These are phyloP conservation scores for Bubo scandiacus DNA, from an alignment of 2,113 vertebrate genomes.

Conservation along the genomic window DNA sequence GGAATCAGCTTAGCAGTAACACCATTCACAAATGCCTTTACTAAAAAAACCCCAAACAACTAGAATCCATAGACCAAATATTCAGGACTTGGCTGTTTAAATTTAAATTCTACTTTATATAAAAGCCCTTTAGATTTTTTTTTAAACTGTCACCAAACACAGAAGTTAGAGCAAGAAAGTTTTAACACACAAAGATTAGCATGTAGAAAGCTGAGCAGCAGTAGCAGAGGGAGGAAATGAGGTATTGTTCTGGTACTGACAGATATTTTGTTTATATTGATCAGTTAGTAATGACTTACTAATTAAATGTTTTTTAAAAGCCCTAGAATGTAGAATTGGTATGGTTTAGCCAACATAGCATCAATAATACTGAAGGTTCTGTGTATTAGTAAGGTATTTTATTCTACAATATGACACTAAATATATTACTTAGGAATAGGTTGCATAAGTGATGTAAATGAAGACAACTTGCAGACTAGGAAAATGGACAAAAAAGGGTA, in stretches of 20 bases:
- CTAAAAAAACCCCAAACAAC: not conserved
- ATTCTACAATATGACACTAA: not conserved
- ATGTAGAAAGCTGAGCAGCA: not conserved
- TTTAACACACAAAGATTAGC: not conserved
- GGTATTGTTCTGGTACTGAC: not conserved
- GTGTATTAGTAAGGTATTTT: not conserved
- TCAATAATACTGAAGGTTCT: not conserved
- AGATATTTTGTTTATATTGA: not conserved
- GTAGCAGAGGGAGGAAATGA: not conserved
- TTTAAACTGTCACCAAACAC: not conserved
- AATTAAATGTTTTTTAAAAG: not conserved
- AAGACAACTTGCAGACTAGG: not conserved
- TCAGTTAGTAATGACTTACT: not conserved
- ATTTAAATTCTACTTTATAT: not conserved
- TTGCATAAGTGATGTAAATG: not conserved
- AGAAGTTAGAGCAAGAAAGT: not conserved
- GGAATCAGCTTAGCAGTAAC: not conserved
- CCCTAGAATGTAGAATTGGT: not conserved
- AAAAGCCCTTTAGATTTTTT: not conserved
- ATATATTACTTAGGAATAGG: not conserved
- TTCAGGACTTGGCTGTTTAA: not conserved
- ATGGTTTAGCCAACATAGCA: not conserved
- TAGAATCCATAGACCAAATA: not conserved
- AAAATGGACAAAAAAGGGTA: not conserved
- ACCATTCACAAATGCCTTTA: not conserved